Evolutionary conservation across 2,797 vertebrate species (phyloP).

Genomic region (Catharus ustulatus): DNA sequence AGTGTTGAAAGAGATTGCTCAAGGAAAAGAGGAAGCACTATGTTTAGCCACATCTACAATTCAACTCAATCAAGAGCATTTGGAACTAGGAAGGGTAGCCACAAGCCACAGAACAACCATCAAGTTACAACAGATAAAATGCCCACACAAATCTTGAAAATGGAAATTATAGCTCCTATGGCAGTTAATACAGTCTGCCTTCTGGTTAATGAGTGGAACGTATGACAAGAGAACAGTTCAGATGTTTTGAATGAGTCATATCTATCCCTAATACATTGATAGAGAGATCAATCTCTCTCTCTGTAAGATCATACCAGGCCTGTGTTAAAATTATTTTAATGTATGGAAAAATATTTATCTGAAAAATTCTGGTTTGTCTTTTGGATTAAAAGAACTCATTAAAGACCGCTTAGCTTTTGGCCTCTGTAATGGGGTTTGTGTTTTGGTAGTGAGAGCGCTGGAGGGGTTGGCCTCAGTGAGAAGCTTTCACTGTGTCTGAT

Average conservation of each 20-base stretch:
- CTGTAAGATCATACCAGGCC: not conserved
- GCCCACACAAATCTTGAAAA: not conserved
- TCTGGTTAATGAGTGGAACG: not conserved
- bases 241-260: not conserved
- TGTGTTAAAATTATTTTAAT: not conserved
- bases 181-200: not conserved
- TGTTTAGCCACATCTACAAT: constrained; percentile 15
- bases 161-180: not conserved
- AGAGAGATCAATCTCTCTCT: not conserved
- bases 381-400: not conserved
- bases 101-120: constrained; percentile 42
- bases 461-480: not conserved
- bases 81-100: not conserved
- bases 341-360: not conserved
- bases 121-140: not conserved
- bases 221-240: not conserved
- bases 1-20: not conserved
- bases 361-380: not conserved
- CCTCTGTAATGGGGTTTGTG: not conserved
- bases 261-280: not conserved
- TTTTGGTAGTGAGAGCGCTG: fast-evolving
- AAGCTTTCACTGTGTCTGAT: not conserved
- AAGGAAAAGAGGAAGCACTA: constrained; percentile 36
- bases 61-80: not conserved
- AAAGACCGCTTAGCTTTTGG: not conserved